Evolutionary conservation across 2,888 invertebrate species (phyloP).

Genomic region (Alloscopus bannaensis): DNA sequence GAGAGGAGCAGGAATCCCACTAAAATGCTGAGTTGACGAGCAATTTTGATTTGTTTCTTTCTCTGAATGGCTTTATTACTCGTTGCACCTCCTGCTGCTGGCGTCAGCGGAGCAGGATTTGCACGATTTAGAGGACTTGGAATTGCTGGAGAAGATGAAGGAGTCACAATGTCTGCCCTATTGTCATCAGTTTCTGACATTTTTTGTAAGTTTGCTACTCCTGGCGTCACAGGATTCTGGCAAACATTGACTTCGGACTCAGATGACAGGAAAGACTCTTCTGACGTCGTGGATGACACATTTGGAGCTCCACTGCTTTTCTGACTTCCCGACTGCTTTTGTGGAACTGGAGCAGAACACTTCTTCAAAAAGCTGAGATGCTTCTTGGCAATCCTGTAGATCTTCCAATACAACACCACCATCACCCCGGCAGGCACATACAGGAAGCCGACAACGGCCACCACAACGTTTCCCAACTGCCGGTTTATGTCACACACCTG

Average conservation of each 20-base stretch:
- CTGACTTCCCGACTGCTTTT: too few relatives aligned
- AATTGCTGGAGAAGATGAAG: not conserved
- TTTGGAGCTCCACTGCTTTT: too few relatives aligned
- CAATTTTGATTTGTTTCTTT: constrained; percentile 55
- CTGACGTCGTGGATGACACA: not conserved
- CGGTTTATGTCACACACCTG: constrained; percentile 59
- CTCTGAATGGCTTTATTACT: not conserved
- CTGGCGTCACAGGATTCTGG: too few relatives aligned
- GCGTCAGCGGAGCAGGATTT: too few relatives aligned
- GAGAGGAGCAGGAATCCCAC: constrained; percentile 61
- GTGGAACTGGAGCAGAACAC: constrained; percentile 3
- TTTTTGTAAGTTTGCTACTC: too few relatives aligned
- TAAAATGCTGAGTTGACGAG: constrained; percentile 51
- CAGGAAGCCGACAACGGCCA: constrained; percentile 63
- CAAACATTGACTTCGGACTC: too few relatives aligned
- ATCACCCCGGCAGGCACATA: constrained; percentile 65
- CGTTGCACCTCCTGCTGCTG: too few relatives aligned
- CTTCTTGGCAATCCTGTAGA: constrained; percentile 50
- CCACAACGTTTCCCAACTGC: constrained; percentile 60
- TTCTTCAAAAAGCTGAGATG: constrained; percentile 56
- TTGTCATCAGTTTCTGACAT: not conserved
- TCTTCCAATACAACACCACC: constrained; percentile 63
- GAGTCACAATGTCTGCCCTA: not conserved
- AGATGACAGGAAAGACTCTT: not conserved
- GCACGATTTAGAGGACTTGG: too few relatives aligned